Evolutionary conservation across 1,140 invertebrate species (phyloP).

Genomic region (Ceratina calcarata): DNA sequence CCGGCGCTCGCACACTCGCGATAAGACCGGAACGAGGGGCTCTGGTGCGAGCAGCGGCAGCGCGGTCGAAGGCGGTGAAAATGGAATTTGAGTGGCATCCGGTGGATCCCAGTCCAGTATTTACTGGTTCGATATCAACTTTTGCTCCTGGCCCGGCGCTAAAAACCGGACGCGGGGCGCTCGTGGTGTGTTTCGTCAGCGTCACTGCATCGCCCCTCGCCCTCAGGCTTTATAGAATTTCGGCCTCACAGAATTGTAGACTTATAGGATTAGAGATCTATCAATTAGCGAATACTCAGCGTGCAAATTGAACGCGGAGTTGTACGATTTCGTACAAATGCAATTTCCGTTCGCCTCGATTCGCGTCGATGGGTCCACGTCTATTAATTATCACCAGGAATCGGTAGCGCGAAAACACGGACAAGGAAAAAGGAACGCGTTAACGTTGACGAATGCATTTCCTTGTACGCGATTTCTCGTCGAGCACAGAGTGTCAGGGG

Average conservation of each 20-base stretch:
- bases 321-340: constrained; percentile 5
- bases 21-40: constrained; percentile 30
- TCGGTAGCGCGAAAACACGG: background rate
- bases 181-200: background rate
- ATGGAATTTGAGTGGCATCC: constrained; percentile 45
- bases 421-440: background rate
- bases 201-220: background rate
- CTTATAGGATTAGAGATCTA: constrained; percentile 37
- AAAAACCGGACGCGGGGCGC: background rate
- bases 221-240: constrained; percentile 12
- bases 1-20: constrained; percentile 26
- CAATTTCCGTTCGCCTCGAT: background rate
- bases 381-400: constrained; percentile 9
- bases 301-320: background rate
- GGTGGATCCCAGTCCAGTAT: constrained; percentile 15
- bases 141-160: constrained; percentile 5
- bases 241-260: background rate
- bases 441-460: no score
- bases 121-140: constrained; percentile 33
- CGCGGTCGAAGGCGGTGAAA: constrained; percentile 33
- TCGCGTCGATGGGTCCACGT: background rate
- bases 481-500: background rate
- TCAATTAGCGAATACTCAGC: background rate
- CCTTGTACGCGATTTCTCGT: background rate
- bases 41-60: background rate